Evolutionary conservation across 2,113 vertebrate genomes (phyloP), one percentile per base, ranked within the genome.

Genomic region (Callaeas wilsoni): DNA sequence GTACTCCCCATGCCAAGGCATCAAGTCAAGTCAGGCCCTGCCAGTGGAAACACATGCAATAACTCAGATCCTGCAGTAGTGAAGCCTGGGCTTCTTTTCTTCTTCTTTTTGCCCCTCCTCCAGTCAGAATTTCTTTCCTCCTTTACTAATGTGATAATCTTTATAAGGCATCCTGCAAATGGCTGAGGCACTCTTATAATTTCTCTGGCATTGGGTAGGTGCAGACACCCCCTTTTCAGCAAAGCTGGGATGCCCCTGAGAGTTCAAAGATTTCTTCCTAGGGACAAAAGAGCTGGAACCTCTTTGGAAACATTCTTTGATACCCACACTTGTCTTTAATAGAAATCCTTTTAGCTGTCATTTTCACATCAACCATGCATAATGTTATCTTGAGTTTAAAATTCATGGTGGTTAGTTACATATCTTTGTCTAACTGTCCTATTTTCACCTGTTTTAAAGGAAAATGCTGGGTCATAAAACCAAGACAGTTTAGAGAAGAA

Each of bases 21-120:
- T 4, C 5, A 64, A 39, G 25, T 13, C 30, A 67, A 32, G 23
- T 53, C 27, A 67, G 13, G 26, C 30, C 37, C 30, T 84, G 12
- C 6, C 3, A 5, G 16, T 32, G 14, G 26, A 70, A 82, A 75
- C 1, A 0, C 2, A 1, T 26, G 20, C 37, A 57, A 0, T 65
- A 65, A 47, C n/a, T 57, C 52, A 75, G 16, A 62, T 67, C 13
- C 9, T 32, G 17, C 4, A 10, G 25, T 7, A 47, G 7, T 46
- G 56, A 70, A 52, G 13, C n/a, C 19, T 78, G 27, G 6, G 16
- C 15, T 75, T 30, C 23, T n/a, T n/a, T 42, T 49, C 21, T 56
- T 30, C 39, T 59, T 65, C 32, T 35, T 76, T 73, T 62, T 62
- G 12, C 8, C 9, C 5, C 6, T 71, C 4, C 9, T 74, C 30